Conservation (phyloP, 1,140 invertebrate genomes). For the Maconellicoccus hirsutus region DNA sequence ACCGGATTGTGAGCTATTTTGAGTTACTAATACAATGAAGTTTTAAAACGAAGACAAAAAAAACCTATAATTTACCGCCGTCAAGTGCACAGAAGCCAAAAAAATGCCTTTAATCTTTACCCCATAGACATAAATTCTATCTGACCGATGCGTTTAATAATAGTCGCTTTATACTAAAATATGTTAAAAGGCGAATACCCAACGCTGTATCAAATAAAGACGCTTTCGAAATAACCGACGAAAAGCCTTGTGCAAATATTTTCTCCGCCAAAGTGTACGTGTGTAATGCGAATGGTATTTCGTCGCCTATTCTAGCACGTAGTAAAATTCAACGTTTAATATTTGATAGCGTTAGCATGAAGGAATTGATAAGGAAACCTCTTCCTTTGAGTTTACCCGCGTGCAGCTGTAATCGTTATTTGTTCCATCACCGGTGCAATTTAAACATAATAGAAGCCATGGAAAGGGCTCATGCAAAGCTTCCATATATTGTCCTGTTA, state of each 20-base stretch:
- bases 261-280: too few species aligned
- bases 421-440: neutral
- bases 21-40: too few species aligned
- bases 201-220: neutral
- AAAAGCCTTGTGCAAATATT: neutral
- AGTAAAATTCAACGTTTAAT: conserved; percentile 1
- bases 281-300: too few species aligned
- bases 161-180: neutral
- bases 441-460: too few species aligned
- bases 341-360: neutral
- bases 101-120: neutral
- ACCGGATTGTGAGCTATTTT: too few species aligned
- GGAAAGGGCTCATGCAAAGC: too few species aligned
- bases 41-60: neutral
- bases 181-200: neutral
- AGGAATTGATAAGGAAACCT: neutral
- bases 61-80: too few species aligned
- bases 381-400: neutral
- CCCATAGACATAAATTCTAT: neutral
- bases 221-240: neutral
- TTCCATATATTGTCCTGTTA: too few species aligned
- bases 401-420: neutral
- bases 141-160: conserved; percentile 1
- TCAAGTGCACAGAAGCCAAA: neutral
- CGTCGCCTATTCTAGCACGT: neutral